Evolutionary conservation across 2,888 invertebrate genomes (phyloP), one percentile per base, ranked within the genome.

Genomic region (Chymomyza amoena): DNA sequence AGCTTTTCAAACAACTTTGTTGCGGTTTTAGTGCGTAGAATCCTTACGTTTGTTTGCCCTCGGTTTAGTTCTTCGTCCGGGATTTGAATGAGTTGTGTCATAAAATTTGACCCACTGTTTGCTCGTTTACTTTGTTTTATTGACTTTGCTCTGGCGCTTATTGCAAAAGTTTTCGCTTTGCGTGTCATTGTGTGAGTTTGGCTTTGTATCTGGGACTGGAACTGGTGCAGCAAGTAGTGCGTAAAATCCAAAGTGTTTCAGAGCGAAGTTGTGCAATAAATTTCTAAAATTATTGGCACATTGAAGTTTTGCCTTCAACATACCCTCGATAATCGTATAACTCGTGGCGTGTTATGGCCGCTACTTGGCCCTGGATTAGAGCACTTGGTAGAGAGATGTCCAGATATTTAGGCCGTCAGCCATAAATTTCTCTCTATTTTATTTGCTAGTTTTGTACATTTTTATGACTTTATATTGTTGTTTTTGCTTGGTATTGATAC

Each of bases 261-360:
- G 82, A 76, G 81, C 77, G 79, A 84, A 83, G 82, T 83, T 83
- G 76, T 68, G 82, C 69, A 76, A 83, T 84, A 83, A 83, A 83
- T 84, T 83, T 75, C 66, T 60, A 70, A 80, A 84, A 83, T 83
- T 84, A 82, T 83, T 81, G 81, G 73, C 80, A 73, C 81, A 83
- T 80, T 82, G 78, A 79, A 78, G 79, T 79, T 70, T 69, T 79
- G 73, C 77, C 77, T 79, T 79, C 73, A 69, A 76, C 76, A 73
- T 70, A 70, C 73, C 77, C 66, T 56, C 39, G 28, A 59, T 39
- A 18, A 54, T 4, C 20, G 25, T 15, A 57, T 18, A 15, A 20
- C 28, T 7, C 20, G 20, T 25, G 57, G 28, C 57, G 57, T 28
- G 39, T 18, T 54, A 16, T 54, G 39, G 13, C 39, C 13, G 39